These are phyloP conservation scores for Mellilla xanthometata DNA, from an alignment of 2,888 invertebrate genomes.

Conservation along the genomic window DNA sequence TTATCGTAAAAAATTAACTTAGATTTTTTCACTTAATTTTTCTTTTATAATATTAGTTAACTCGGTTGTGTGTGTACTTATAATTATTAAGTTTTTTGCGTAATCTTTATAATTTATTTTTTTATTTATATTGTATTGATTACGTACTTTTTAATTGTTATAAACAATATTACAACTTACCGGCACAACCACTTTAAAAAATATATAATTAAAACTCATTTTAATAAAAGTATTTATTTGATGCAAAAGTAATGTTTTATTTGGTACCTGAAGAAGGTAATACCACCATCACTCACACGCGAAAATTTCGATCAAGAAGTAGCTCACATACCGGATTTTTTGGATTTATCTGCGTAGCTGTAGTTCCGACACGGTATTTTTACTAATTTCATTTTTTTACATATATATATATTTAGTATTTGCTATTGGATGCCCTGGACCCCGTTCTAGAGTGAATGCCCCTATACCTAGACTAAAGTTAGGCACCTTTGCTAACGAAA, in stretches of 20 bases:
- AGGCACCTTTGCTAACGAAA: slow-evolving; percentile 67
- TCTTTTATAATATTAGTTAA: slow-evolving; percentile 56
- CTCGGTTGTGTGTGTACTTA: slow-evolving; percentile 84
- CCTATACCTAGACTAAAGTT: slow-evolving; percentile 60
- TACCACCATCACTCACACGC: slow-evolving; percentile 29
- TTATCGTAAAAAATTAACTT: slow-evolving; percentile 46
- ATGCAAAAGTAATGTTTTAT: slow-evolving; percentile 63
- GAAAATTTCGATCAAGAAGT: slow-evolving; percentile 43
- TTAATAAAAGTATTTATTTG: slow-evolving; percentile 78
- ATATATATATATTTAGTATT: slow-evolving; percentile 67
- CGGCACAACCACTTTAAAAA: slow-evolving; percentile 70
- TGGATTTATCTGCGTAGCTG: slow-evolving; percentile 55
- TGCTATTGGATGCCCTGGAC: slow-evolving; percentile 79
- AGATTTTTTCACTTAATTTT: slow-evolving; percentile 53
- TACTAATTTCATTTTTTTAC: slow-evolving; percentile 51
- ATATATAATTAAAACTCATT: slow-evolving; percentile 56
- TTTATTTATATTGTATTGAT: slow-evolving; percentile 74
- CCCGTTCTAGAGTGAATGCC: slow-evolving; percentile 78
- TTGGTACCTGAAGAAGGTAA: slow-evolving; percentile 47
- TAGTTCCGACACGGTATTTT: slow-evolving; percentile 68
- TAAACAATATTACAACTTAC: slow-evolving; percentile 76
- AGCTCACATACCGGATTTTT: slow-evolving; percentile 79
- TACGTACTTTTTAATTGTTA: slow-evolving; percentile 55
- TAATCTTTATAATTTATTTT: slow-evolving; percentile 52
- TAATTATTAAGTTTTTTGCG: slow-evolving; percentile 64